Percentiles rank a stretch among this genome's conserved stretches.
phyloP scores from a whole-genome alignment of 2,113 vertebrate species.

The Jacana jacana region DNA sequence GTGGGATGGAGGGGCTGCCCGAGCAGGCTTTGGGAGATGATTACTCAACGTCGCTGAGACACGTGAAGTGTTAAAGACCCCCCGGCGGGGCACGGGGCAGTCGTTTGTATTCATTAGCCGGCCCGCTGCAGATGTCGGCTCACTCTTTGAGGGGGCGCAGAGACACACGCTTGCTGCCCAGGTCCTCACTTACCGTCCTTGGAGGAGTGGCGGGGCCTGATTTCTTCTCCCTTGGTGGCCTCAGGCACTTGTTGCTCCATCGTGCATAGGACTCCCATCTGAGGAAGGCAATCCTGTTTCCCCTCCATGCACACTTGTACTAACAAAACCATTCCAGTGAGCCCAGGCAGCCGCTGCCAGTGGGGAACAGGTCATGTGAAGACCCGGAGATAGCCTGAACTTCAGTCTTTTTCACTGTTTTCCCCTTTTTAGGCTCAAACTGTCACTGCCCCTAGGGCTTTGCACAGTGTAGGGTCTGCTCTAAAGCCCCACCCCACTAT shows the following conservation, averaged over 20 bases:
- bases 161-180: not conserved
- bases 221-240: not conserved
- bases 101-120: conserved; percentile 45
- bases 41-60: conserved; percentile 49
- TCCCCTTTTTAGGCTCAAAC: not conserved
- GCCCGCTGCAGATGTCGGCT: not conserved
- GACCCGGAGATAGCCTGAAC: not conserved
- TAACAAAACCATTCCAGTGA: not conserved
- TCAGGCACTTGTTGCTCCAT: not conserved
- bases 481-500: rapidly evolving
- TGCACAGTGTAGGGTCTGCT: not conserved
- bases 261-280: rapidly evolving
- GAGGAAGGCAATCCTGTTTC: not conserved
- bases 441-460: not conserved
- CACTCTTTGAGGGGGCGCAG: not conserved
- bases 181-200: rapidly evolving
- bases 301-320: rapidly evolving
- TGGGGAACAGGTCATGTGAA: rapidly evolving
- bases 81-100: not conserved
- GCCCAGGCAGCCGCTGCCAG: not conserved
- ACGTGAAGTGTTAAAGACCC: conserved; percentile 46
- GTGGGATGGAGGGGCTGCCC: not conserved
- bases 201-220: rapidly evolving
- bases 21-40: not conserved
- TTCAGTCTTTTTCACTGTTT: not conserved